Percentiles rank a stretch among this genome's conserved stretches.
These are phyloP conservation scores for Teinopalpus imperialis DNA, from an alignment of 2,888 invertebrate genomes.

Conservation along the genomic window DNA sequence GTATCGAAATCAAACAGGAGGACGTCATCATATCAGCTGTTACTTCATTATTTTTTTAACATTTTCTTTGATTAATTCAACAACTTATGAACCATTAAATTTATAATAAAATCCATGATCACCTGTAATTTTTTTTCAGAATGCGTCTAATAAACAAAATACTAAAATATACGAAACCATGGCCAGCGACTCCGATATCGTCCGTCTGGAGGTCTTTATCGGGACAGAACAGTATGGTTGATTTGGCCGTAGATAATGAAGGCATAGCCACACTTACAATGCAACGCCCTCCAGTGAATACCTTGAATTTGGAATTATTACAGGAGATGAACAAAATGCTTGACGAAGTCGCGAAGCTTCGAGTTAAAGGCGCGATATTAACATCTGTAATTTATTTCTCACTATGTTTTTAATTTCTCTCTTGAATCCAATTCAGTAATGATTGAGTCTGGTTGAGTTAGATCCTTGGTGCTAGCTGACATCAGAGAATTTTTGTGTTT, in stretches of 20 bases:
- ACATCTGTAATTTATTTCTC: constrained; percentile 83
- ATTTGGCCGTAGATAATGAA: constrained; percentile 58
- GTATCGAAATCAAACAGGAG: too few relatives aligned
- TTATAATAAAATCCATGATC: too few relatives aligned
- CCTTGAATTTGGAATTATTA: constrained; percentile 85
- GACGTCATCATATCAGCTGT: too few relatives aligned
- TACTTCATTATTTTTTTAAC: too few relatives aligned
- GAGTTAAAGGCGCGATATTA: constrained; percentile 85
- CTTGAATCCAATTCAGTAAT: too few relatives aligned
- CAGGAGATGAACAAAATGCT: constrained; percentile 80
- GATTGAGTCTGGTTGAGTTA: too few relatives aligned
- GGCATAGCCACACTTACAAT: constrained; percentile 86
- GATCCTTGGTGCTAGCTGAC: too few relatives aligned
- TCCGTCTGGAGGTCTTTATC: constrained; percentile 16
- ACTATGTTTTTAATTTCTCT: background rate
- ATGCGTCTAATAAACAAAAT: constrained; percentile 10
- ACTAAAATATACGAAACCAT: background rate
- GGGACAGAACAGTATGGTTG: constrained; percentile 3
- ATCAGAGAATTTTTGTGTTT: too few relatives aligned
- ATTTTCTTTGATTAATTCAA: too few relatives aligned
- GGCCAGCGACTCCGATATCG: background rate
- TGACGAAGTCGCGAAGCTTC: constrained; percentile 80
- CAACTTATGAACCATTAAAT: too few relatives aligned
- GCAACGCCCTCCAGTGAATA: constrained; percentile 88
- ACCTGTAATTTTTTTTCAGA: too few relatives aligned